Evolutionary conservation across 2,888 invertebrate species (phyloP), one percentile per base, ranked within the genome.

Genomic region (Amaurobius ferox): DNA sequence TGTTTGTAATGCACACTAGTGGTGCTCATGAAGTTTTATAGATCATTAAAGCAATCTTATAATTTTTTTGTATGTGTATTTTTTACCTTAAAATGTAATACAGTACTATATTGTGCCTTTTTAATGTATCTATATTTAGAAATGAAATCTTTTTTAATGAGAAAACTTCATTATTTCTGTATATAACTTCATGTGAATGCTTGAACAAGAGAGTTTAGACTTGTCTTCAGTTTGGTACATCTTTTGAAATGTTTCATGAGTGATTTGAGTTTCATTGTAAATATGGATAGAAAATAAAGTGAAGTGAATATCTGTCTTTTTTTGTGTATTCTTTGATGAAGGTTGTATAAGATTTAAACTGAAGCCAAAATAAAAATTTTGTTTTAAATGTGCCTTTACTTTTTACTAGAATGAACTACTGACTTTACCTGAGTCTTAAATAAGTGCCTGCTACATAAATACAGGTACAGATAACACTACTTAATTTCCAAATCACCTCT

Each of bases 111-210:
- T 55, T 55, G 55, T 55, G 55, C 55, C 55, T 55, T 55, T 55
- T 55, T 55, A 55, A 55, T 55, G 55, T 55, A 55, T 35, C 35
- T 35, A 35, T 55, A 55, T 55, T 23, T 55, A 55, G 55, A 55
- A 55, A 55, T 55, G 23, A 55, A 55, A 19, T 6, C 5, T 23
- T 55, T 55, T 55, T 55, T 23, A 55, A 23, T 6, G 5, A 55
- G 23, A 55, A 55, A 55, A 5, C 55, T 23, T 23, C 55, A 55
- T 55, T 23, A 16, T 23, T 44, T 44, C n/a, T 55, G 55, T 55
- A 55, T 55, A 55, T 55, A 55, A 23, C n/a, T 44, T 44, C 13
- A 9, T 35, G 5, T 16, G 44, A 16, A 9, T 5, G n/a, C 35
- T 35, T 9, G 9, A 35, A 35, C 9, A 9, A 35, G 35, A 5